Evolutionary conservation across 2,113 vertebrate species (phyloP).

Genomic region (Bubo blakistoni): DNA sequence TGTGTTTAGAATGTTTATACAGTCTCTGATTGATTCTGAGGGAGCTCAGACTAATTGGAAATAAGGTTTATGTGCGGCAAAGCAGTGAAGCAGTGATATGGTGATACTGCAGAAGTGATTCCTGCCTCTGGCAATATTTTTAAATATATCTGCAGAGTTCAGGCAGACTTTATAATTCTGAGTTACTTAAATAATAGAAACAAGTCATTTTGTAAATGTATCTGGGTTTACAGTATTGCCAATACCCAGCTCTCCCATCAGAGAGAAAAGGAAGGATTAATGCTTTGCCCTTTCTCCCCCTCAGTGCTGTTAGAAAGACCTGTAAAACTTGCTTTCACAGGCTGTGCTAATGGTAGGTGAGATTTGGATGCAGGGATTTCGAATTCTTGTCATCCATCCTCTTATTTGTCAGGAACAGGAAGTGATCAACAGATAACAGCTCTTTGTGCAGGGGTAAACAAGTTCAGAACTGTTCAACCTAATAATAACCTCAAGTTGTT

Average conservation of each 20-base stretch:
- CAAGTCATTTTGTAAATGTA: slow-evolving; percentile 46
- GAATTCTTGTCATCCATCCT: background rate
- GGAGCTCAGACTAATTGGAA: slow-evolving; percentile 64
- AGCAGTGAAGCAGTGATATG: slow-evolving; percentile 19
- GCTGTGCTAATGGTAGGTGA: background rate
- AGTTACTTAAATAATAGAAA: slow-evolving; percentile 60
- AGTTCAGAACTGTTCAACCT: background rate
- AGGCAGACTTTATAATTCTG: slow-evolving; percentile 59
- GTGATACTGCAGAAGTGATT: slow-evolving; percentile 23
- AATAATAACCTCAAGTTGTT: background rate
- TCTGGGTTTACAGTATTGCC: slow-evolving; percentile 8
- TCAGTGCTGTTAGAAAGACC: background rate
- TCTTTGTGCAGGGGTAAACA: background rate
- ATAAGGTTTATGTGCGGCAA: slow-evolving; percentile 36
- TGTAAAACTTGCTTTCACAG: background rate
- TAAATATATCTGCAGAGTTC: slow-evolving; percentile 41
- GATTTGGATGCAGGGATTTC: background rate
- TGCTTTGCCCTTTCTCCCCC: background rate
- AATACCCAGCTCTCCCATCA: background rate
- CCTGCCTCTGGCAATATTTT: background rate
- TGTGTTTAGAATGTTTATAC: slow-evolving; percentile 61
- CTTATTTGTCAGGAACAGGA: background rate
- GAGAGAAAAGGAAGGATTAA: background rate
- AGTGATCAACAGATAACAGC: background rate
- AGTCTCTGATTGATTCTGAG: slow-evolving; percentile 26